These are phyloP conservation scores for Eurystomus glaucurus DNA, from an alignment of 2,797 vertebrate genomes.

Conservation along the genomic window DNA sequence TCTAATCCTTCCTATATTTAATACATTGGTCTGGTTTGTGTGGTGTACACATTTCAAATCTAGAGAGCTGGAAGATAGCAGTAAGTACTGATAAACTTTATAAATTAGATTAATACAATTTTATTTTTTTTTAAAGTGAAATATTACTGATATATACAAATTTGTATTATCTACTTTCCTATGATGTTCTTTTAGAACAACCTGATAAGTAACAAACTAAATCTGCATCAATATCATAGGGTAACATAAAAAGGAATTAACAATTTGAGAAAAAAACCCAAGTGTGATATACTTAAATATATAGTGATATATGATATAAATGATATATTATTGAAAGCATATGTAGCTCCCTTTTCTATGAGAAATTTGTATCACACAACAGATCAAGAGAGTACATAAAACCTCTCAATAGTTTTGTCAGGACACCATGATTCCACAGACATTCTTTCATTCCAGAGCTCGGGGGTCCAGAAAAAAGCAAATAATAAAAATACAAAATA, in stretches of 20 bases:
- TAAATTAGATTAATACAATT: not conserved
- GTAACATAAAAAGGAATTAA: not conserved
- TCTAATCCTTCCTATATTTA: not conserved
- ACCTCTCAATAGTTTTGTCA: not conserved
- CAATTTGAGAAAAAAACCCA: accelerated
- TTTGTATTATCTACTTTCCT: not conserved
- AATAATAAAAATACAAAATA: not conserved
- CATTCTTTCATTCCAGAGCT: not conserved
- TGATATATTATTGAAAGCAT: not conserved
- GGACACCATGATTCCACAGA: not conserved
- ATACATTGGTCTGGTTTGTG: not conserved
- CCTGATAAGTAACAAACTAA: not conserved
- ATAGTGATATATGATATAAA: not conserved
- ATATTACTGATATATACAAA: not conserved
- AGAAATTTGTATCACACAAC: not conserved
- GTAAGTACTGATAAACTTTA: not conserved
- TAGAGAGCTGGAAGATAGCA: not conserved
- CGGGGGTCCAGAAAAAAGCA: not conserved
- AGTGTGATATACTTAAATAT: not conserved
- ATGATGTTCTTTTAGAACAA: not conserved
- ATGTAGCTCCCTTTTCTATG: not conserved
- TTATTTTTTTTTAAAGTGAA: not conserved
- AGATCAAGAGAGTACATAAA: not conserved
- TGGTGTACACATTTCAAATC: not conserved
- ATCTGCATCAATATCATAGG: not conserved